Base-by-base conservation (phyloP, 2,797 vertebrate species). In the Cottoperca gobio region DNA sequence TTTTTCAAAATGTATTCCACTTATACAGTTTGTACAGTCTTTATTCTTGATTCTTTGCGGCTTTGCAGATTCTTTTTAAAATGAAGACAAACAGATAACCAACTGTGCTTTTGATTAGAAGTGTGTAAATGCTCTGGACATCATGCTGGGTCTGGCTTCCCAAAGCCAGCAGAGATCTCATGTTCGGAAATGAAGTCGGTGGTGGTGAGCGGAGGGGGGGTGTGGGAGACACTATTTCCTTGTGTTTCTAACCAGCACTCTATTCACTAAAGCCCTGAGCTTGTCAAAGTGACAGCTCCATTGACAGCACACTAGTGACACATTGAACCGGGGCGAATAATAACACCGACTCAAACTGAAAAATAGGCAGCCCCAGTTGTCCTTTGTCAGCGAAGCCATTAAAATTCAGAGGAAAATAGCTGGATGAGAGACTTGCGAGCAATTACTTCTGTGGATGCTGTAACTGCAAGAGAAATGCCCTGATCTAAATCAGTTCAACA, bases 281-380 rank as follows among this genome's bases (percentile, higher is more conserved):
- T 48, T 61, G 83, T 82, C 82, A 76, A 17, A 60, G 55, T 80
- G 88, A 91, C 85, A 82, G 83, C 83, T 88, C 82, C 83, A 82
- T 73, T 85, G 86, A 89, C 86, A 79, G 78, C 84, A 40, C 76
- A 46, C 81, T 73, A 61, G 74, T 79, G 86, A 86, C 84, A 80
- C 70, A 64, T 64, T 86, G 87, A 88, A 90, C 87, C 46, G 57
- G 65, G 75, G 67, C 52, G 77, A 73, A 88, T 75, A 86, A 87
- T 82, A 86, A 86, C 76, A 84, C 68, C 66, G 70, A 83, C 59
- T 72, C 70, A 68, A 71, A 80, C 70, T 73, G 79, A 83, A 79
- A 74, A 83, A 86, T 57, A 68, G 63, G 63, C 76, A 49, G 53
- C 66, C 45, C 24, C 83, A 37, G 67, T 84, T 60, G 76, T 83